Conservation (phyloP, 2,113 vertebrate genomes). For the Leptobrachium ailaonicum region DNA sequence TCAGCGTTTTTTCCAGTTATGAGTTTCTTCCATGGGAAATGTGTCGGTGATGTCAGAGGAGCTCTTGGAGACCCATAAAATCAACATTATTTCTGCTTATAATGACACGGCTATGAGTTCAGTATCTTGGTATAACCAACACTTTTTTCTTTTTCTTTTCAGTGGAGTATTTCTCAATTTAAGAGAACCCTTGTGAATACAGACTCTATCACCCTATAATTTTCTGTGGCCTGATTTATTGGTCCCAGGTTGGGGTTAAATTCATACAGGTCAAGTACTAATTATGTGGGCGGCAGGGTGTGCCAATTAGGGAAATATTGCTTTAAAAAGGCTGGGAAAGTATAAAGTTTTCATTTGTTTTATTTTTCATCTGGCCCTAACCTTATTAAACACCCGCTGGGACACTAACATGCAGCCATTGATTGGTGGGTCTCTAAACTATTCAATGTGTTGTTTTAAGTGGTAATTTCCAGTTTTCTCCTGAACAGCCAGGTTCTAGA, state of each 20-base stretch:
- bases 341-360: constrained; percentile 44
- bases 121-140: constrained; percentile 10
- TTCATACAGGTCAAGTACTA: constrained; percentile 39
- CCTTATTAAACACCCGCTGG: constrained; percentile 26
- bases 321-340: constrained; percentile 26
- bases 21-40: constrained; percentile 44
- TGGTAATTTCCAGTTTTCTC: background rate
- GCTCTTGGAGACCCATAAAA: constrained; percentile 24
- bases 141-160: constrained; percentile 14
- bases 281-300: constrained; percentile 39
- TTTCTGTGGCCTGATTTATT: constrained; percentile 35
- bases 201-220: constrained; percentile 42
- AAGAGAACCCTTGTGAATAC: constrained; percentile 26
- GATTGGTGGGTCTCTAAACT: background rate
- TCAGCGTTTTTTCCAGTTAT: constrained; percentile 33
- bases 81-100: constrained; percentile 28
- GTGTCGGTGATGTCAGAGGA: constrained; percentile 37
- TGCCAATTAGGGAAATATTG: constrained; percentile 41
- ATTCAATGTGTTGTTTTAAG: constrained; percentile 22
- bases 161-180: constrained; percentile 28
- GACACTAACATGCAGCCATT: constrained; percentile 13
- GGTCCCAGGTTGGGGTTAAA: constrained; percentile 29
- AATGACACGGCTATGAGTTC: constrained; percentile 33
- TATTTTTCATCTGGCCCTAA: constrained; percentile 40
- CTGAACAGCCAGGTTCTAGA: too few species aligned